These are phyloP conservation scores for Vireo griseus DNA, from an alignment of 2,797 vertebrate genomes.

Conservation along the genomic window DNA sequence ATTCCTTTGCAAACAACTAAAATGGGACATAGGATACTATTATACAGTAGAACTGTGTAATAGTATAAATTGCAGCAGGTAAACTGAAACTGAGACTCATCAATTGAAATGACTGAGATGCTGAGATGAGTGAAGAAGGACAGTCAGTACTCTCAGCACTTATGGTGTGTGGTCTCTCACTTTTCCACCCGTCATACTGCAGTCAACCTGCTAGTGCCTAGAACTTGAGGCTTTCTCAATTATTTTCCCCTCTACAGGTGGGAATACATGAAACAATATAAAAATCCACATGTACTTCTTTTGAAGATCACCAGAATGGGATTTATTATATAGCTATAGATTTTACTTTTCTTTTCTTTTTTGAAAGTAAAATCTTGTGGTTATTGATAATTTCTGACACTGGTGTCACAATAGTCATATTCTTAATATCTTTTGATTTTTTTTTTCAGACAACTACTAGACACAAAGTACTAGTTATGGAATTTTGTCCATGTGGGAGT, in stretches of 20 bases:
- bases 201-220: not conserved
- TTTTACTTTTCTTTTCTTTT: not conserved
- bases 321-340: not conserved
- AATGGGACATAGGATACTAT: not conserved
- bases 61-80: not conserved
- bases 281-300: not conserved
- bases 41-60: not conserved
- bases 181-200: not conserved
- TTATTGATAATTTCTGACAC: not conserved
- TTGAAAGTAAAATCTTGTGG: not conserved
- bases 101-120: not conserved
- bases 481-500: slow-evolving; percentile 95
- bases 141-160: not conserved
- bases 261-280: not conserved
- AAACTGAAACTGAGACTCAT: not conserved
- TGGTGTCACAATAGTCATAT: not conserved
- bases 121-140: not conserved
- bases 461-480: slow-evolving; percentile 97
- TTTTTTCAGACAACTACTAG: slow-evolving; percentile 85
- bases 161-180: not conserved
- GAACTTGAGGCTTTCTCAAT: not conserved
- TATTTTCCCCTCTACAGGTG: not conserved
- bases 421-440: not conserved
- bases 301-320: not conserved
- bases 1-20: not conserved